Conservation (phyloP, 2,888 invertebrate genomes). For the Lithosia quadra region DNA sequence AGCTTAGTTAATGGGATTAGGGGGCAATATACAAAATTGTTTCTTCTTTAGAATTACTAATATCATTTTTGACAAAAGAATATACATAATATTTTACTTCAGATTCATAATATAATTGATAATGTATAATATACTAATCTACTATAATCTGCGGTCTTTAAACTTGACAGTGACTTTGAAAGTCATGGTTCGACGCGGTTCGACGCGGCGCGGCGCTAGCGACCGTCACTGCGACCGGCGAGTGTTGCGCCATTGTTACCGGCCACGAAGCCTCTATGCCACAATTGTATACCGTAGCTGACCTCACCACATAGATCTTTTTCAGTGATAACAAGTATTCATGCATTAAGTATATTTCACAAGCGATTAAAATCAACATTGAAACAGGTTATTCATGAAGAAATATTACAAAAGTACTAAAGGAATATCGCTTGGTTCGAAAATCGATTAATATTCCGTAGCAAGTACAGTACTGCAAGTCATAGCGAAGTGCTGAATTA, state of each 20-base stretch:
- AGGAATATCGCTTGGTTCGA: constrained; percentile 13
- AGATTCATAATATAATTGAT: not conserved
- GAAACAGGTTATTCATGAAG: constrained; percentile 23
- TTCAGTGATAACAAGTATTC: constrained; percentile 54
- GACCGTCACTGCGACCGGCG: constrained; percentile 27
- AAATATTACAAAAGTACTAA: constrained; percentile 18
- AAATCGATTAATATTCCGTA: constrained; percentile 17
- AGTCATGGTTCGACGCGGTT: not conserved
- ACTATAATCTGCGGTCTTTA: not conserved
- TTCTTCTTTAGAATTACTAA: no score
- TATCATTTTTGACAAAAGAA: no score
- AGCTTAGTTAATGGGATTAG: no score
- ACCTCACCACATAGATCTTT: constrained; percentile 66
- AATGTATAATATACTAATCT: no score
- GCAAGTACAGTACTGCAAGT: constrained; percentile 9
- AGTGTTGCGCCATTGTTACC: constrained; percentile 63
- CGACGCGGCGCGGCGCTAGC: constrained; percentile 9
- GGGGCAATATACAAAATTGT: no score
- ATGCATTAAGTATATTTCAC: constrained; percentile 30
- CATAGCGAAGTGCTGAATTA: constrained; percentile 4
- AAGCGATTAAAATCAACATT: constrained; percentile 24
- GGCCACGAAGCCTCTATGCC: constrained; percentile 34
- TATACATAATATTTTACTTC: not conserved
- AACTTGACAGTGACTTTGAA: constrained; percentile 14
- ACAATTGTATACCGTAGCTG: constrained; percentile 72